Percentiles rank a stretch among this genome's conserved stretches.
These are phyloP conservation scores for Laticauda colubrina DNA, from an alignment of 2,113 vertebrate genomes.

Conservation along the genomic window DNA sequence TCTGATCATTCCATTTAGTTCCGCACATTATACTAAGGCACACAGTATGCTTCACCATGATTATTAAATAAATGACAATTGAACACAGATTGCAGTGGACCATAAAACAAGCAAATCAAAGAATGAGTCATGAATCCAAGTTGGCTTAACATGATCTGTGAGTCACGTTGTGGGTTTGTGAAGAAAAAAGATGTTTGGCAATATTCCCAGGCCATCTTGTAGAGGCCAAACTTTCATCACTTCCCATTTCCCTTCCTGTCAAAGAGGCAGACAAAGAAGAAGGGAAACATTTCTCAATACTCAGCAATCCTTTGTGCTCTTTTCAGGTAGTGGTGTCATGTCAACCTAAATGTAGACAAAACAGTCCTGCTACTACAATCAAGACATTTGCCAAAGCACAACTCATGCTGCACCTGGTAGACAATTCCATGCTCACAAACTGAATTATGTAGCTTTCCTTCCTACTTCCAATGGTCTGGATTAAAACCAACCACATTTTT, in stretches of 20 bases:
- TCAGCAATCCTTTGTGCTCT: background rate
- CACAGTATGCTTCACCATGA: background rate
- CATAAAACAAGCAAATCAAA: background rate
- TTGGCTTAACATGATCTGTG: background rate
- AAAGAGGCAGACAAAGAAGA: conserved; percentile 9
- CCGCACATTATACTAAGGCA: background rate
- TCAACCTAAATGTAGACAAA: background rate
- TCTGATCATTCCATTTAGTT: background rate
- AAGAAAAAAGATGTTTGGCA: background rate
- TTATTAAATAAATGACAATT: background rate
- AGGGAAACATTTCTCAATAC: background rate
- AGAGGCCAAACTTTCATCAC: background rate
- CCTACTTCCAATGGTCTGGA: background rate
- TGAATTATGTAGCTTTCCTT: background rate
- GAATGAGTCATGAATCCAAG: background rate
- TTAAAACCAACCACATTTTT: background rate
- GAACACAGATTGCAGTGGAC: background rate
- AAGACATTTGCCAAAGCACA: background rate
- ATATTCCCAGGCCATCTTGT: conserved; percentile 32
- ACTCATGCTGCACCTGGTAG: background rate
- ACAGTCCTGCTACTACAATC: background rate
- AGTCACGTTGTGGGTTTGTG: background rate
- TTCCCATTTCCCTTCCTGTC: background rate
- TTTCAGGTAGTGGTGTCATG: background rate
- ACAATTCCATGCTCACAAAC: background rate